Evolutionary conservation across 2,888 invertebrate species (phyloP), one percentile per base, ranked within the genome.

Genomic region (Pseudeuparius sepicola): DNA sequence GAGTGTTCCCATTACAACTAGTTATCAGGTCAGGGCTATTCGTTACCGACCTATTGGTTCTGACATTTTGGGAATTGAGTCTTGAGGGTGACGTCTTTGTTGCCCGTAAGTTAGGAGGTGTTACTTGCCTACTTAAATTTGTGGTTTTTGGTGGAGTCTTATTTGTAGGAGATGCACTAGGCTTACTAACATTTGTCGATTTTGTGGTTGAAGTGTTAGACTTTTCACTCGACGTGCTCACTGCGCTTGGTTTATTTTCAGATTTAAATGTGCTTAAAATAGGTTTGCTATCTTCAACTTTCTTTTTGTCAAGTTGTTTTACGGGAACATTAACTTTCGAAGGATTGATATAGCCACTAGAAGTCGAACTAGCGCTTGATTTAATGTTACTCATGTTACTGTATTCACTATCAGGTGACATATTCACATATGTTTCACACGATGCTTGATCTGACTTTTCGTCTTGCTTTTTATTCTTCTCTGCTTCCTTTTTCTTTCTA

Each of bases 21-120:
- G 78, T 78, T 3, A 81, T 80, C 16, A 82, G 58, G 53, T 82
- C 81, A 0, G 81, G 81, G 55, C 78, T 79, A 49, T 79, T 80
- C 18, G 56, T 40, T 50, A 52, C 49, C 4, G 53, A 51, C 32
- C 58, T 62, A 3, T 61, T 50, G 12, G 47, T 43, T 39, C 43
- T 44, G 14, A 46, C 37, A 20, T 48, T 40, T 10, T 48, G 45
- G 11, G 49, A 36, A 2, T 47, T 38, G 1, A 53, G 39, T 33
- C 55, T 50, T 3, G 52, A 52, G 2, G 59, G 51, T 12, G 61
- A 61, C 2, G 61, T 51, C 41, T 56, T 59, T 24, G 57, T 48
- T 3, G 53, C 67, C 42, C 63, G 60, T 13, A 74, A 51, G 34
- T 62, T 67, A 1, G 73, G 69, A 1, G 73, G 71, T 0, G 60